A percentile compares a stretch with the other conserved stretches of the same genome.
Evolutionary conservation across 2,113 vertebrate genomes (phyloP).

Genomic region (Oncorhynchus masou): DNA sequence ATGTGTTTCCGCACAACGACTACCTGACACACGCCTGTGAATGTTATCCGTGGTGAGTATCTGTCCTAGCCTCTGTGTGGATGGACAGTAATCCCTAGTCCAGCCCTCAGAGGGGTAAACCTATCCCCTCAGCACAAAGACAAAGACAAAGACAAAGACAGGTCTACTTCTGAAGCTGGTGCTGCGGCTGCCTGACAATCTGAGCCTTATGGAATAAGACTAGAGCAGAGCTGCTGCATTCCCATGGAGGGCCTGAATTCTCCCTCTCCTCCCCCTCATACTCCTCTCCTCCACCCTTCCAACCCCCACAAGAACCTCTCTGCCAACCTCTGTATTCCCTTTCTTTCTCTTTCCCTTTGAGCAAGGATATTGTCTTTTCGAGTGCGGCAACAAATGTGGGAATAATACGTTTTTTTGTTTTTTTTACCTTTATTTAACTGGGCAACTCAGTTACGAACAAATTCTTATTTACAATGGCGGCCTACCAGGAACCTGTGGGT

Average conservation of each 20-base stretch:
- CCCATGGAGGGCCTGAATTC: slow-evolving; percentile 27
- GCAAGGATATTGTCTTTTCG: not conserved
- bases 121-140: slow-evolving; percentile 37
- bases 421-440: too few relatives aligned
- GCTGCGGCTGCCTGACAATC: slow-evolving; percentile 40
- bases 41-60: slow-evolving; percentile 62
- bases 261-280: not conserved
- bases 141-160: slow-evolving; percentile 33
- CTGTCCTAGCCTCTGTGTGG: slow-evolving; percentile 43
- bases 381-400: not conserved
- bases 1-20: slow-evolving; percentile 50
- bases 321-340: slow-evolving; percentile 26
- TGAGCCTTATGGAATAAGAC: slow-evolving; percentile 66
- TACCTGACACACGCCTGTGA: slow-evolving; percentile 57
- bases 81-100: slow-evolving; percentile 39
- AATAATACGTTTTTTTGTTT: not conserved
- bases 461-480: too few relatives aligned
- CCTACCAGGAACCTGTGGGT: too few relatives aligned
- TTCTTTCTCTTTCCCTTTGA: slow-evolving; percentile 43
- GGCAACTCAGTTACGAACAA: too few relatives aligned
- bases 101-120: slow-evolving; percentile 57
- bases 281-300: slow-evolving; percentile 22
- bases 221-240: slow-evolving; percentile 51
- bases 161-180: not conserved
- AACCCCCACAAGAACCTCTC: slow-evolving; percentile 29